These are phyloP conservation scores for Peromyscus californicus DNA, from an alignment of 2,113 vertebrate species.

Conservation along the genomic window DNA sequence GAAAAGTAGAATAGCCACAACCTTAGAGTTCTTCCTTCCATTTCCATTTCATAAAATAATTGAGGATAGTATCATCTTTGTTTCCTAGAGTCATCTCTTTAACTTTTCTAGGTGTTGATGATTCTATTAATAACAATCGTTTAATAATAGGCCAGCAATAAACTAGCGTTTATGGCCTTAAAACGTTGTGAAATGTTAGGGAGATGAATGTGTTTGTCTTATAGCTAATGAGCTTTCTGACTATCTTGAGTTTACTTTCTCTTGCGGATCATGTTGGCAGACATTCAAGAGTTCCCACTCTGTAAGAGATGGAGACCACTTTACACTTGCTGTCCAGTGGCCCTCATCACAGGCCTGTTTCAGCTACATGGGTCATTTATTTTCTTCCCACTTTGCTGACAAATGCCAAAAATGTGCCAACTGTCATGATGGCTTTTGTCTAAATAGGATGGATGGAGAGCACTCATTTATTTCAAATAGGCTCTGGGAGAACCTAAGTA, in stretches of 20 bases:
- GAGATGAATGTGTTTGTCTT: background rate
- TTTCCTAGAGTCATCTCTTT: background rate
- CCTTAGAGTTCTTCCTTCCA: background rate
- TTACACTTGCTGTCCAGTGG: background rate
- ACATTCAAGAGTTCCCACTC: background rate
- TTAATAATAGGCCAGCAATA: background rate
- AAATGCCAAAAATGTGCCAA: conserved; percentile 72
- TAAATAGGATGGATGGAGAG: conserved; percentile 55
- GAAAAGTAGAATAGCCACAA: conserved; percentile 45
- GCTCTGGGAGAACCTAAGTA: conserved; percentile 62
- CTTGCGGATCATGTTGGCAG: background rate
- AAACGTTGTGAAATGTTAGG: background rate
- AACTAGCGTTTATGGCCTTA: background rate
- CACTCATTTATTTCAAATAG: conserved; percentile 63
- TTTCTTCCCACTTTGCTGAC: conserved; percentile 59
- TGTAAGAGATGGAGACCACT: background rate
- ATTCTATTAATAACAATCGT: background rate
- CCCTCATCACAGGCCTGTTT: conserved; percentile 19
- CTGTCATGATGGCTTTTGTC: conserved; percentile 57
- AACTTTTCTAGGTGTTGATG: background rate
- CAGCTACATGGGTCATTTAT: conserved; percentile 63
- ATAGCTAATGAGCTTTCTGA: background rate
- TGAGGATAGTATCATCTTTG: background rate
- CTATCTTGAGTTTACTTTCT: conserved; percentile 14
- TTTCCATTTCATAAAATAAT: background rate